Conservation (phyloP, 2,797 vertebrate species). For the Amniataba percoides region DNA sequence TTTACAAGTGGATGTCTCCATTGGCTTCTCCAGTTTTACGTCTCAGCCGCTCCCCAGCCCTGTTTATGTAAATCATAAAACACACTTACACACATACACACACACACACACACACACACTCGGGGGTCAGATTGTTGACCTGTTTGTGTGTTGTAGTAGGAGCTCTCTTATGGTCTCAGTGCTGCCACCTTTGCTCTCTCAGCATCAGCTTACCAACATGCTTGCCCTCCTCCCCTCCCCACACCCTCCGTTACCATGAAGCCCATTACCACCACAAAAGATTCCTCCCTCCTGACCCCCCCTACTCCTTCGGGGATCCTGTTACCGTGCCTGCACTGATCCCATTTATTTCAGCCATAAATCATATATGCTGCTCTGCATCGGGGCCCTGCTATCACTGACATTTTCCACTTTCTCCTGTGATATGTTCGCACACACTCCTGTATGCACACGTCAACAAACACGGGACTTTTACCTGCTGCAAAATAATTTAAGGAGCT, state of each 20-base stretch:
- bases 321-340: conserved; percentile 71
- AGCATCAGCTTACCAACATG: conserved; percentile 72
- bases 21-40: conserved; percentile 1
- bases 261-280: conserved; percentile 56
- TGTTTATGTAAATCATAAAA: conserved; percentile 20
- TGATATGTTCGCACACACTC: conserved; percentile 15
- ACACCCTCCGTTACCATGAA: conserved; percentile 36
- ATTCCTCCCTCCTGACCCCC: conserved; percentile 26
- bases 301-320: conserved; percentile 44
- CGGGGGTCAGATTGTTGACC: conserved; percentile 29
- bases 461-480: background rate
- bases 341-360: conserved; percentile 78
- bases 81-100: background rate
- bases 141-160: conserved; percentile 39
- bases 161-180: conserved; percentile 56
- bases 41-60: background rate
- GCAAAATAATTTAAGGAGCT: background rate
- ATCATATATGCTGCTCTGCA: conserved; percentile 61
- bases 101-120: background rate
- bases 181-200: conserved; percentile 58
- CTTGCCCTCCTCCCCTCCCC: conserved; percentile 5
- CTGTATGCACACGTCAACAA: background rate
- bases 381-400: conserved; percentile 48
- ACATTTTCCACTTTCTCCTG: conserved; percentile 58
- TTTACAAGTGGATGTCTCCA: background rate